Conservation (phyloP, 2,888 invertebrate genomes). For the Morpho helenor region DNA sequence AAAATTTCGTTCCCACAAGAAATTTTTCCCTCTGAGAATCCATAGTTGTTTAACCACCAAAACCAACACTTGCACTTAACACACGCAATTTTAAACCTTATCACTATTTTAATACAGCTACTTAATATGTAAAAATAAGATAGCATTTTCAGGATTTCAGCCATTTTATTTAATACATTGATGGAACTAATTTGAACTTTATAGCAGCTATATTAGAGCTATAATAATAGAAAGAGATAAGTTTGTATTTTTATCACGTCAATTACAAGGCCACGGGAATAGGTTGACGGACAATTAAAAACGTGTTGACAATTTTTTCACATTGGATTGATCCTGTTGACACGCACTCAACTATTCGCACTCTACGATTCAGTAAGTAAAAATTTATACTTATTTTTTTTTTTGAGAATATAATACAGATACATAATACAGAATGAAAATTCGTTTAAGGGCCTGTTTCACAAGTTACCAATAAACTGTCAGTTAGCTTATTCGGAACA, state of each 20-base stretch:
- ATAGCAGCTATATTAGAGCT: background rate
- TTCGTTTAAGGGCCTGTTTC: too few species aligned
- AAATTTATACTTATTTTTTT: too few species aligned
- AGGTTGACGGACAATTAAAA: slow-evolving; percentile 19
- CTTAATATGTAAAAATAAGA: background rate
- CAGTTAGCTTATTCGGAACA: too few species aligned
- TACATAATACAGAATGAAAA: too few species aligned
- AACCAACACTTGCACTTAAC: background rate
- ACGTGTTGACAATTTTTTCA: slow-evolving; percentile 9
- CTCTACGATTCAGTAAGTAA: too few species aligned
- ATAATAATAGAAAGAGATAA: background rate
- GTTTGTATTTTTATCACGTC: slow-evolving; percentile 15
- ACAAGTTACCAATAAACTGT: too few species aligned
- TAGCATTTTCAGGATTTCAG: slow-evolving; percentile 1
- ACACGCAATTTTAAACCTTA: slow-evolving; percentile 13
- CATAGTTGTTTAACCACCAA: slow-evolving; percentile 21
- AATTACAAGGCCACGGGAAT: slow-evolving; percentile 16
- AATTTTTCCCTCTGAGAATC: slow-evolving; percentile 36
- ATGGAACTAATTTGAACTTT: background rate
- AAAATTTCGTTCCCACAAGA: slow-evolving; percentile 43
- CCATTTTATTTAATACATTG: background rate
- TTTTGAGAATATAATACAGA: too few species aligned
- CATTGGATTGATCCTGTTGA: too few species aligned
- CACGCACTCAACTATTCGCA: too few species aligned
- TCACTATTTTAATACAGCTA: background rate